Percentiles rank a stretch among this genome's conserved stretches.
Evolutionary conservation across 2,888 invertebrate species (phyloP).

Genomic region (Lasius fuliginosus): DNA sequence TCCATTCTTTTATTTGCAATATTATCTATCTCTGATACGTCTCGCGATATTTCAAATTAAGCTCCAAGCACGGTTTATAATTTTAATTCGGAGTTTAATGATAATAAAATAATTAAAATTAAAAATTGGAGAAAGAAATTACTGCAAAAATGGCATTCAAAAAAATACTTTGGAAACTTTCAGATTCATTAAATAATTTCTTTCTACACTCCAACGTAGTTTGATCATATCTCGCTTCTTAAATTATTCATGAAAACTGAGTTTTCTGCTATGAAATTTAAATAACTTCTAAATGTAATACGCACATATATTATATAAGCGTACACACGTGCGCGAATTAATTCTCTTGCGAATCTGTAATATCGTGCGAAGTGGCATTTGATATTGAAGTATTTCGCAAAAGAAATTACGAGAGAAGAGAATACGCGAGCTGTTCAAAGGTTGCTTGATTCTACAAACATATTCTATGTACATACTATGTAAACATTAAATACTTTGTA

Average conservation of each 20-base stretch:
- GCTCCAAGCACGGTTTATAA: neutral
- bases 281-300: neutral
- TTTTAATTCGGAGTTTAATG: neutral
- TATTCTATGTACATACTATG: neutral
- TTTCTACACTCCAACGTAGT: neutral
- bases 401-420: slow-evolving; percentile 49
- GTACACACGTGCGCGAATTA: neutral
- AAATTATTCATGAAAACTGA: neutral
- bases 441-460: slow-evolving; percentile 48
- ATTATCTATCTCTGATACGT: neutral
- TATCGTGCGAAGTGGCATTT: slow-evolving; percentile 58
- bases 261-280: neutral
- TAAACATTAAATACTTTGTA: neutral
- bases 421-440: slow-evolving; percentile 59
- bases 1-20: neutral
- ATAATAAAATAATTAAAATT: neutral
- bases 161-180: neutral
- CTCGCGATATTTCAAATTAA: slow-evolving; percentile 12
- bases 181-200: neutral
- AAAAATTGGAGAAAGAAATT: neutral
- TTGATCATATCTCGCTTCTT: neutral
- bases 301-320: neutral
- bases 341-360: slow-evolving; percentile 23
- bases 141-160: neutral
- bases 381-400: slow-evolving; percentile 52